phyloP scores from a whole-genome alignment of 2,888 invertebrate species.

The Ommatoiulus sabulosus region DNA sequence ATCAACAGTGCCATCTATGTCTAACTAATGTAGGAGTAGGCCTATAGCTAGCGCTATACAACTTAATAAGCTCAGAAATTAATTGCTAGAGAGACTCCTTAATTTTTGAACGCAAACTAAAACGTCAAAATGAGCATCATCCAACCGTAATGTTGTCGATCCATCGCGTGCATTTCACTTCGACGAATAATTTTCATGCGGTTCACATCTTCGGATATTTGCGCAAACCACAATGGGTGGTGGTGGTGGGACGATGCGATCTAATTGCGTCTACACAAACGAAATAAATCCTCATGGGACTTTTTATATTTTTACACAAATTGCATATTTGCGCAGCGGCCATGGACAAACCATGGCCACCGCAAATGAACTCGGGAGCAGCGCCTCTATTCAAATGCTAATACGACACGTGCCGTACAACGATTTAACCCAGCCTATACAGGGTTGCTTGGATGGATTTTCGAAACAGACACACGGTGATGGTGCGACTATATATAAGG shows the following conservation, averaged over 20 bases:
- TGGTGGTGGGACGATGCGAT: not conserved
- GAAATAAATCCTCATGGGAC: slow-evolving; percentile 2
- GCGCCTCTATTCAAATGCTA: not conserved
- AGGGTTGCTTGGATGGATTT: too few relatives aligned
- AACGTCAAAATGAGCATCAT: not conserved
- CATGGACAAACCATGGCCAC: not conserved
- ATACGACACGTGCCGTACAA: not conserved
- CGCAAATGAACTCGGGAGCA: not conserved
- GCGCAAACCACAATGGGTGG: not conserved
- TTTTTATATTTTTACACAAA: not conserved
- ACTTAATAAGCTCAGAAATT: too few relatives aligned
- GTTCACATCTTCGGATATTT: not conserved
- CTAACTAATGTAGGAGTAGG: too few relatives aligned
- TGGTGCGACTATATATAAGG: too few relatives aligned
- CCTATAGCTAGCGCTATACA: too few relatives aligned
- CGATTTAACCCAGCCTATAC: not conserved
- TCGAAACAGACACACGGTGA: too few relatives aligned
- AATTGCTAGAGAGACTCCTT: too few relatives aligned
- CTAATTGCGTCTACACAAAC: not conserved
- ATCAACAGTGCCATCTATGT: too few relatives aligned
- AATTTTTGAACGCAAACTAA: too few relatives aligned
- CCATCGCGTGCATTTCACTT: not conserved
- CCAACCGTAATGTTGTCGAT: not conserved
- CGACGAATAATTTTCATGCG: not conserved
- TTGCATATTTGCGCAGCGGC: not conserved